Percentiles rank a stretch among this genome's conserved stretches.
Conservation (phyloP, 2,797 vertebrate genomes). For the Alfaro cultratus region DNA sequence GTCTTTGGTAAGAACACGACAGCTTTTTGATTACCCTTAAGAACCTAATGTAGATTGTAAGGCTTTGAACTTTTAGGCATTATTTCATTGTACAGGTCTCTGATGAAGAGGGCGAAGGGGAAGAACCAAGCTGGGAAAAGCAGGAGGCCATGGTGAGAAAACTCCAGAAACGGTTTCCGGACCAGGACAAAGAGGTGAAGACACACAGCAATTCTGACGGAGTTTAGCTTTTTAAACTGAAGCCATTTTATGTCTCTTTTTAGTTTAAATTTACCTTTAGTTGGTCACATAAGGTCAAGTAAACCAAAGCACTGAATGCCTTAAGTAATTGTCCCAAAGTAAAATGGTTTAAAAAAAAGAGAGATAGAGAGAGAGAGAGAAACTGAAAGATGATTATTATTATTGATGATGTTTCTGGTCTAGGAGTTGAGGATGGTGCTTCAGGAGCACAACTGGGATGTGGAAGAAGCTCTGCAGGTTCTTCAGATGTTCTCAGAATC, state of each 20-base stretch:
- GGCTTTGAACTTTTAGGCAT: neutral
- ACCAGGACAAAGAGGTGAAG: conserved; percentile 89
- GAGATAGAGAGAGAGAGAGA: neutral
- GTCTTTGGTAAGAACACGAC: conserved; percentile 43
- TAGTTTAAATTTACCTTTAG: neutral
- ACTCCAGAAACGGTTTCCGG: conserved; percentile 89
- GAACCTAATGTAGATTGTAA: neutral
- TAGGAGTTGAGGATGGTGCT: conserved; percentile 92
- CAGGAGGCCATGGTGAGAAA: conserved; percentile 87
- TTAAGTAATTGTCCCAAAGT: neutral
- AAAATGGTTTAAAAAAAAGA: neutral
- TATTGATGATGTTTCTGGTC: conserved; percentile 35
- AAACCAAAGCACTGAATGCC: neutral
- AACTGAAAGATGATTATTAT: neutral
- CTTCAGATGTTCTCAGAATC: conserved; percentile 87
- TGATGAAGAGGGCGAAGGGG: conserved; percentile 55
- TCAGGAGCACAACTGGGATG: conserved; percentile 91
- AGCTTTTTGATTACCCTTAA: neutral
- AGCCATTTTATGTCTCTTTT: neutral
- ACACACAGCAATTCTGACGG: neutral
- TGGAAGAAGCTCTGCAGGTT: conserved; percentile 86
- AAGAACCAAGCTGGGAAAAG: conserved; percentile 82
- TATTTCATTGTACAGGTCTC: conserved; percentile 61
- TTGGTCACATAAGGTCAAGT: neutral
- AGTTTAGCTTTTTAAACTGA: neutral